Conservation (phyloP, 2,888 invertebrate species). For the Cryptus armator region DNA sequence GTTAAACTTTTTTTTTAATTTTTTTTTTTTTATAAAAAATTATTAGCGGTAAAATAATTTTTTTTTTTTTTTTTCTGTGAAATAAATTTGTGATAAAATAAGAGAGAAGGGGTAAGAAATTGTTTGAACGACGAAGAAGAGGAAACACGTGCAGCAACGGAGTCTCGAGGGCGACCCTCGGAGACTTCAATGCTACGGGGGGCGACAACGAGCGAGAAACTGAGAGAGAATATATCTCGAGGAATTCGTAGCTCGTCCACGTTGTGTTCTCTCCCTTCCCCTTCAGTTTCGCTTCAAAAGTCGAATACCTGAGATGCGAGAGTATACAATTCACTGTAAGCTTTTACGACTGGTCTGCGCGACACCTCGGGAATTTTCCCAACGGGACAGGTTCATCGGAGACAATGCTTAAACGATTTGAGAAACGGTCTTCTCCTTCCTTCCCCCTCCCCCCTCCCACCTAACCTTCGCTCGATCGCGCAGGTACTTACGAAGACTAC, state of each 20-base stretch:
- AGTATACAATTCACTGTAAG: slow-evolving; percentile 11
- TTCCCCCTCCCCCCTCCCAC: not conserved
- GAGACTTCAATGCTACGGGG: slow-evolving; percentile 65
- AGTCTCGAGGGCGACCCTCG: slow-evolving; percentile 31
- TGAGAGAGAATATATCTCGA: not conserved
- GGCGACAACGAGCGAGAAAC: slow-evolving; percentile 39
- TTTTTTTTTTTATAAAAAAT: not conserved
- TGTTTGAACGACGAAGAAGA: slow-evolving; percentile 33
- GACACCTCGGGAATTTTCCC: slow-evolving; percentile 52
- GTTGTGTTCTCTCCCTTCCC: not conserved
- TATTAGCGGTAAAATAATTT: not conserved
- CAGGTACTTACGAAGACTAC: not conserved
- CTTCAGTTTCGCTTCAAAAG: slow-evolving; percentile 19
- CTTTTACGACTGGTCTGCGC: slow-evolving; percentile 49
- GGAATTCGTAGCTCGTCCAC: not conserved
- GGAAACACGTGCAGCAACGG: slow-evolving; percentile 66
- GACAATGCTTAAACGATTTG: slow-evolving; percentile 42
- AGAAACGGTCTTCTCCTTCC: not conserved
- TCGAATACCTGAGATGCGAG: slow-evolving; percentile 50
- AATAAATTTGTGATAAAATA: not conserved
- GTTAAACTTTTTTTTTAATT: slow-evolving; percentile 1
- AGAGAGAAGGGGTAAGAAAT: slow-evolving; percentile 19
- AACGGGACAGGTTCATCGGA: slow-evolving; percentile 60
- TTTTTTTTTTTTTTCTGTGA: not conserved
- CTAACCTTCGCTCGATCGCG: too few relatives aligned